Conservation (phyloP, 23 tunicate genomes). For the Styela clava region DNA sequence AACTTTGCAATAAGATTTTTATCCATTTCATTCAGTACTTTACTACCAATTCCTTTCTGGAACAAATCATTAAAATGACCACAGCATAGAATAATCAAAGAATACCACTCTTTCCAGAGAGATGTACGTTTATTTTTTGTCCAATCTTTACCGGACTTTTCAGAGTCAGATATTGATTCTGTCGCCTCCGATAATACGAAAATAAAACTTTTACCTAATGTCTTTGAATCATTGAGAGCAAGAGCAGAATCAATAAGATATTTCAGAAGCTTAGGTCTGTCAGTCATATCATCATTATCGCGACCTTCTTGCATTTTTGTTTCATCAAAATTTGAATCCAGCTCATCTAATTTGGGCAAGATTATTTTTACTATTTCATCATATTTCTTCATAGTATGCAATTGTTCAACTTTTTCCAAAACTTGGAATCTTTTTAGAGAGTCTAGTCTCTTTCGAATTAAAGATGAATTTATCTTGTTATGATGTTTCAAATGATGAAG, state of each 20-base stretch:
- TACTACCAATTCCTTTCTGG: neutral
- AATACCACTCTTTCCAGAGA: neutral
- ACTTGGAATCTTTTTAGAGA: slow-evolving; percentile 21
- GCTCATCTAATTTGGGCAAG: neutral
- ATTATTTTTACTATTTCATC: neutral
- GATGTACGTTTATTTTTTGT: neutral
- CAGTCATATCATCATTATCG: neutral
- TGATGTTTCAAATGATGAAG: slow-evolving; percentile 3
- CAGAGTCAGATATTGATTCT: neutral
- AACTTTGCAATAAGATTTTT: neutral
- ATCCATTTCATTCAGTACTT: neutral
- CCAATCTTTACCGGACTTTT: neutral
- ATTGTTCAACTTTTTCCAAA: slow-evolving; percentile 11
- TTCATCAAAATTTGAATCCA: neutral
- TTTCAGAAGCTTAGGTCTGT: slow-evolving; percentile 8
- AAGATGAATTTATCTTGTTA: neutral
- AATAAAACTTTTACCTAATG: neutral
- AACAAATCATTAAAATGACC: neutral
- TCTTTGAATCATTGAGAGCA: neutral
- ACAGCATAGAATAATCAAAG: neutral
- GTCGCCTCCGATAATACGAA: neutral
- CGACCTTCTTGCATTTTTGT: neutral
- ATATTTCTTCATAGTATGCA: slow-evolving; percentile 7
- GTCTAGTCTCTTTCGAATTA: neutral
- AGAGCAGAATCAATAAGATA: slow-evolving; percentile 2